Conservation (phyloP, 1,140 invertebrate genomes). For the Pseudomyrmex dendroicus region DNA sequence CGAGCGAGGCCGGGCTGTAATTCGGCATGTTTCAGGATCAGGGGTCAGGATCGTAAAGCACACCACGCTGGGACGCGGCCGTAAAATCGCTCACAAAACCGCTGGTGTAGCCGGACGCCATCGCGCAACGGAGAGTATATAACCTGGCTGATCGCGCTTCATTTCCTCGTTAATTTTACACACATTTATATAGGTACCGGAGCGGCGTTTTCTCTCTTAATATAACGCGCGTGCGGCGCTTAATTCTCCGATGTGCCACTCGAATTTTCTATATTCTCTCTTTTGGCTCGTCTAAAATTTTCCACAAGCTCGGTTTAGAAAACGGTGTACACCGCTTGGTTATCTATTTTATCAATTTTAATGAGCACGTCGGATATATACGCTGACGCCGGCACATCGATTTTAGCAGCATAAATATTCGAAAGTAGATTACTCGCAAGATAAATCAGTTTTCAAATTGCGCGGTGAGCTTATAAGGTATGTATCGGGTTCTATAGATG, state of each 20-base stretch:
- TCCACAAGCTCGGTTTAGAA: background rate
- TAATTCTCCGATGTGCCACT: background rate
- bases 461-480: background rate
- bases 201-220: conserved; percentile 26
- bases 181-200: conserved; percentile 8
- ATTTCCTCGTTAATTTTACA: conserved; percentile 67
- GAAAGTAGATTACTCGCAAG: background rate
- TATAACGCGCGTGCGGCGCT: background rate
- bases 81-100: conserved; percentile 78
- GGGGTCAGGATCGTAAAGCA: conserved; percentile 77
- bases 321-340: background rate
- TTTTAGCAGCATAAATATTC: background rate
- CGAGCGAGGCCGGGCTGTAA: conserved; percentile 71
- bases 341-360: conserved; percentile 30
- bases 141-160: conserved; percentile 36
- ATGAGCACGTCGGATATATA: background rate
- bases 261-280: background rate
- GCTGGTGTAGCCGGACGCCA: conserved; percentile 33
- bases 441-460: conserved; percentile 13
- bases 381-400: conserved; percentile 17
- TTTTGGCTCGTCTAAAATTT: conserved; percentile 12
- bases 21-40: conserved; percentile 80
- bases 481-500: background rate
- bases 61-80: conserved; percentile 66
- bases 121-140: conserved; percentile 29